phyloP scores from a whole-genome alignment of 2,797 vertebrate species.

The Myotis daubentonii region DNA sequence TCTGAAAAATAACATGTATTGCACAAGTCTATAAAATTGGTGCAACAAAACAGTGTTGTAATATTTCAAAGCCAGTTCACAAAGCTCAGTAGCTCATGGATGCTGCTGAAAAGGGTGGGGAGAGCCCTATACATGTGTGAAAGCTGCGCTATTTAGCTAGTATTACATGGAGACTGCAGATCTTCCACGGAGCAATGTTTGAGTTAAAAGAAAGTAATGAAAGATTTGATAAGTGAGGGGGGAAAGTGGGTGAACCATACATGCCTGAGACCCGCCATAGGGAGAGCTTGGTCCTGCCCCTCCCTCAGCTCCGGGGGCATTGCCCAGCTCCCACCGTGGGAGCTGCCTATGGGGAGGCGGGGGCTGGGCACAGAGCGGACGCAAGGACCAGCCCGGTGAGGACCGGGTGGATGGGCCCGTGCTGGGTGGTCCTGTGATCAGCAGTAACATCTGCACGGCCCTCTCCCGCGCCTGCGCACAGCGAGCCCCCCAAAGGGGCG shows the following conservation, averaged over 20 bases:
- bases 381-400: background rate
- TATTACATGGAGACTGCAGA: conserved; percentile 67
- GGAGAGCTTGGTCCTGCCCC: background rate
- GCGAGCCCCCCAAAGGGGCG: accelerated
- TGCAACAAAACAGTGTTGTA: conserved; percentile 83
- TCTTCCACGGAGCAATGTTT: background rate
- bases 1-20: conserved; percentile 85
- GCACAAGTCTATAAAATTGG: conserved; percentile 85
- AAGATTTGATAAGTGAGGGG: background rate
- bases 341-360: background rate
- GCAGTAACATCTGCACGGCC: background rate
- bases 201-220: background rate
- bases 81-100: conserved; percentile 80
- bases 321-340: accelerated
- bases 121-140: conserved; percentile 71
- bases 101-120: conserved; percentile 61
- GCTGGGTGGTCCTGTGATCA: accelerated
- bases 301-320: background rate
- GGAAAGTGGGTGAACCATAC: background rate
- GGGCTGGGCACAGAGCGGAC: background rate
- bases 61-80: conserved; percentile 83
- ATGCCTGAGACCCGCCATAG: accelerated
- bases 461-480: accelerated
- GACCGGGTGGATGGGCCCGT: accelerated
- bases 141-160: conserved; percentile 77